phyloP scores from a whole-genome alignment of 2,797 vertebrate species.

The Cheirogaleus major region DNA sequence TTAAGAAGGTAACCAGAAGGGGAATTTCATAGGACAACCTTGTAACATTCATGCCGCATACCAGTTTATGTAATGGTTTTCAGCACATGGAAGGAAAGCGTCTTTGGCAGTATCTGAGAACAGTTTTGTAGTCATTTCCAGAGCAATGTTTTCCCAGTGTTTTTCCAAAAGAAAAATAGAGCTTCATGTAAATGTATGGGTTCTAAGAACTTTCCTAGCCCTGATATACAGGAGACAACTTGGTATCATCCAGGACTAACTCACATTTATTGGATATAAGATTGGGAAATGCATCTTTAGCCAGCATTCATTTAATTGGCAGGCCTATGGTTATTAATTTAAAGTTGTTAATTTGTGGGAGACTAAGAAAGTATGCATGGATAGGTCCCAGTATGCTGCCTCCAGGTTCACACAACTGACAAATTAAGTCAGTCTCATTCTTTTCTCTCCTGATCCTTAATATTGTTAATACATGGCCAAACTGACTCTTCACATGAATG shows the following conservation, averaged over 20 bases:
- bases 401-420: neutral
- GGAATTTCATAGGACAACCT: neutral
- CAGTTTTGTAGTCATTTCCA: neutral
- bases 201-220: neutral
- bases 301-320: neutral
- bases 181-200: neutral
- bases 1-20: neutral
- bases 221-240: neutral
- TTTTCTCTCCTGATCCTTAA: neutral
- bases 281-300: neutral
- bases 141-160: neutral
- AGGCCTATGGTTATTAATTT: neutral
- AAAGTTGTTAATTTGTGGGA: neutral
- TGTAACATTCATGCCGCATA: neutral
- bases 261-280: neutral
- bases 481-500: neutral
- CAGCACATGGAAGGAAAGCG: neutral
- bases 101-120: neutral
- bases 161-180: neutral
- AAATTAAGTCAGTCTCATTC: neutral
- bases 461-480: neutral
- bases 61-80: neutral
- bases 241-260: neutral
- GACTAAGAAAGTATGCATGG: neutral
- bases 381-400: neutral